These are phyloP conservation scores for Gulo gulo DNA, from an alignment of 2,113 vertebrate species.

Conservation along the genomic window DNA sequence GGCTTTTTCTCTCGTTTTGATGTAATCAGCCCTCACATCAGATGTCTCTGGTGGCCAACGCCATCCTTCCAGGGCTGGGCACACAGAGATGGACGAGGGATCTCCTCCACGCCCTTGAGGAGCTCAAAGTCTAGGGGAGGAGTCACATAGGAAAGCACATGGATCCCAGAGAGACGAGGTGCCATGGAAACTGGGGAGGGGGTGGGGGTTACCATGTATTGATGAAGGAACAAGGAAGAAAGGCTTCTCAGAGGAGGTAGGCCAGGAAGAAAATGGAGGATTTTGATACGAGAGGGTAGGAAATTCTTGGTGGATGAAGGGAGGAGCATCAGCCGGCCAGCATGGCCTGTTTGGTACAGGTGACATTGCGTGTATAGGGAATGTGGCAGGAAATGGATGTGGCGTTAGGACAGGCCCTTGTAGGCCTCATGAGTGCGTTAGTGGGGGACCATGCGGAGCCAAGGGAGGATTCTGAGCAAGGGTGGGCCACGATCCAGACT, in stretches of 20 bases:
- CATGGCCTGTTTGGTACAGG: not conserved
- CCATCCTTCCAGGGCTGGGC: not conserved
- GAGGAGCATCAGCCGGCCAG: not conserved
- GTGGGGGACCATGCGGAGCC: not conserved
- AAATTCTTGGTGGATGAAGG: not conserved
- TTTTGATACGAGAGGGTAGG: not conserved
- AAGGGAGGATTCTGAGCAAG: not conserved
- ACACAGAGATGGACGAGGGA: not conserved
- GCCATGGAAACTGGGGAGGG: slow-evolving; percentile 60
- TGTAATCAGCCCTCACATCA: not conserved
- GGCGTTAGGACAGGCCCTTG: not conserved
- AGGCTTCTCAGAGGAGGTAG: slow-evolving; percentile 50
- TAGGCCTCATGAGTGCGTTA: not conserved
- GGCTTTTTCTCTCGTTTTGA: not conserved
- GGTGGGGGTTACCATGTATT: not conserved
- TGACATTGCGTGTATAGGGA: not conserved
- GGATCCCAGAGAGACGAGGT: slow-evolving; percentile 37
- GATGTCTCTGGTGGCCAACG: not conserved
- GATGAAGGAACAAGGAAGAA: slow-evolving; percentile 25
- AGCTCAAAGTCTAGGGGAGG: slow-evolving; percentile 47
- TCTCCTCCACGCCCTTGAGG: slow-evolving; percentile 22
- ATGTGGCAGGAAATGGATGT: not conserved
- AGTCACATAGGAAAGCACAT: slow-evolving; percentile 46
- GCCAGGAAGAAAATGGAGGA: not conserved
- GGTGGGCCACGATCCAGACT: not conserved